Evolutionary conservation across 2,113 vertebrate species (phyloP), one percentile per base, ranked within the genome.

Genomic region (Hippocampus zosterae): DNA sequence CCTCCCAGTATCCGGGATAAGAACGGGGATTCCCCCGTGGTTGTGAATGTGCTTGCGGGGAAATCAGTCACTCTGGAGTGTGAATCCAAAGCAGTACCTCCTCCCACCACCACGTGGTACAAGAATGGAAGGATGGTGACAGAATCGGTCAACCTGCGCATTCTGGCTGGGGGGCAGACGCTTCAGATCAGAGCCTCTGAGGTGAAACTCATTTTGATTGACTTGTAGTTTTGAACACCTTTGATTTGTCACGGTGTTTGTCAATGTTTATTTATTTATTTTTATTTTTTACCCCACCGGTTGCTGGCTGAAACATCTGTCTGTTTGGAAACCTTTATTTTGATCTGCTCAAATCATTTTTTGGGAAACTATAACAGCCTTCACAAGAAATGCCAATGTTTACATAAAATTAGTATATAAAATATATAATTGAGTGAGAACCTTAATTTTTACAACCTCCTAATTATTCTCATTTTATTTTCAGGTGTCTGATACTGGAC

Each of bases 401-500:
- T 25, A 56, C 53, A 23, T 57, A 57, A 44, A 44, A 44, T 23
- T 13, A 42, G 15, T 15, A 42, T 44, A 41, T 44, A 23, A n/a
- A n/a, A 15, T 15, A 7, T 42, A 3, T 33, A n/a, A 33, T 21
- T 33, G 8, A 21, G 6, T 52, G n/a, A 9, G 13, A 52, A 48
- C 19, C 8, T 19, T 23, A 9, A 16, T 37, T 53, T 67, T 33
- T 67, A 50, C 13, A 29, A n/a, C 5, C 13, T 9, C 21, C 3
- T 40, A n/a, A 42, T 27, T 8, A 21, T 10, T 65, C 11, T 60
- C 2, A 19, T 86, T 46, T 86, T 70, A 86, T 59, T 84, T 87
- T 78, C 84, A 99, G 97, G 93, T 99, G 37, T 96, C 96, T 90
- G 95, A 99, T 87, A 96, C 93, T 0, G 97, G 97, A 71, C 95